Percentiles rank a stretch among this genome's conserved stretches.
These are phyloP conservation scores for Cylas formicarius DNA, from an alignment of 1,140 invertebrate species.

Conservation along the genomic window DNA sequence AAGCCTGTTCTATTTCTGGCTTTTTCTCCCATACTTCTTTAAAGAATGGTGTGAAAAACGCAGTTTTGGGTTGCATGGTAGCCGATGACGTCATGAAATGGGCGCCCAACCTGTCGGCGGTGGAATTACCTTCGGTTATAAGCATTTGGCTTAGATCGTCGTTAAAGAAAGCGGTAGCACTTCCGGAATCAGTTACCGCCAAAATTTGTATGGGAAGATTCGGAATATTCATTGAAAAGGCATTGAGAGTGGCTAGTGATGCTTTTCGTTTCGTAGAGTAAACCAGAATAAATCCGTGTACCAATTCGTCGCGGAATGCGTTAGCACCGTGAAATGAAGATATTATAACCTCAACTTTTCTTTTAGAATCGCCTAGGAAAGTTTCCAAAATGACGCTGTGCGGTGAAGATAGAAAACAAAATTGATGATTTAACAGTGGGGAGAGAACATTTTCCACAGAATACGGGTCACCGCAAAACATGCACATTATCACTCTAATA, in stretches of 20 bases:
- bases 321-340: slow-evolving; percentile 93
- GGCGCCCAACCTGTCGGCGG: slow-evolving; percentile 85
- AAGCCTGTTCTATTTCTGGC: slow-evolving; percentile 87
- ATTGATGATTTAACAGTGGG: slow-evolving; percentile 81
- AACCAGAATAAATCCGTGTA: slow-evolving; percentile 93
- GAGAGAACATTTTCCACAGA: slow-evolving; percentile 83
- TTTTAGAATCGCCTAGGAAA: slow-evolving; percentile 81
- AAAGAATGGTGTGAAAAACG: slow-evolving; percentile 93
- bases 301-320: slow-evolving; percentile 84
- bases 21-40: slow-evolving; percentile 94
- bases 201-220: slow-evolving; percentile 93
- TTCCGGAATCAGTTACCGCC: slow-evolving; percentile 82
- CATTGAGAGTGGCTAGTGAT: slow-evolving; percentile 85
- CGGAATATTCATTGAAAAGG: slow-evolving; percentile 90
- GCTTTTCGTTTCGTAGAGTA: slow-evolving; percentile 94
- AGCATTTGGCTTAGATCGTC: slow-evolving; percentile 83
- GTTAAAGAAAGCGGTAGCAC: slow-evolving; percentile 79
- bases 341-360: slow-evolving; percentile 86
- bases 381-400: slow-evolving; percentile 85
- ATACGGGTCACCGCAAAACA: slow-evolving; percentile 95
- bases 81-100: slow-evolving; percentile 85
- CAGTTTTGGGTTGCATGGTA: slow-evolving; percentile 76
- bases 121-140: slow-evolving; percentile 86
- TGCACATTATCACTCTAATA: slow-evolving; percentile 87
- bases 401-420: slow-evolving; percentile 78